Percentiles rank a stretch among this genome's conserved stretches.
phyloP scores from a whole-genome alignment of 2,888 invertebrate genomes.

The Lepidochrysops patricia region DNA sequence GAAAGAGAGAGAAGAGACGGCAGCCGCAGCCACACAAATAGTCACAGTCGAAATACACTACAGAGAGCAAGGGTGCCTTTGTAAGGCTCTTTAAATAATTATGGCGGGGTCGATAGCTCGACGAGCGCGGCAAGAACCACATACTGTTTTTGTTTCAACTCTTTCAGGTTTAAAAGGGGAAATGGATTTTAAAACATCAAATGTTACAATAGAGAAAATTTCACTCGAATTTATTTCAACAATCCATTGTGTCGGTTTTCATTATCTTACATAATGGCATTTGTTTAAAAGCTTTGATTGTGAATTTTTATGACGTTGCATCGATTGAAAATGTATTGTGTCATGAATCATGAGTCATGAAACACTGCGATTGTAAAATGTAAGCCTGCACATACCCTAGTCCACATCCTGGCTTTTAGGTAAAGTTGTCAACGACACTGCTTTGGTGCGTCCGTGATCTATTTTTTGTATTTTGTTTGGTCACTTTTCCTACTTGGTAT shows the following conservation, averaged over 20 bases:
- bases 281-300: neutral
- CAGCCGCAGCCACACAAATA: neutral
- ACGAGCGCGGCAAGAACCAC: constrained; percentile 20
- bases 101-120: constrained; percentile 13
- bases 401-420: too few species aligned
- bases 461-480: too few species aligned
- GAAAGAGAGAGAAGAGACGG: too few species aligned
- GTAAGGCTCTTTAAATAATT: constrained; percentile 13
- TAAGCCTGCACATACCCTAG: too few species aligned
- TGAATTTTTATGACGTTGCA: neutral
- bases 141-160: constrained; percentile 24
- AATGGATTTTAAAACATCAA: constrained; percentile 4
- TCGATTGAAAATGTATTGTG: neutral
- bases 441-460: too few species aligned
- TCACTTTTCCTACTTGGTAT: too few species aligned
- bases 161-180: constrained; percentile 13
- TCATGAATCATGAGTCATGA: too few species aligned
- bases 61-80: constrained; percentile 14
- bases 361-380: too few species aligned
- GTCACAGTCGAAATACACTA: neutral
- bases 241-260: neutral
- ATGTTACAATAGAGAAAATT: neutral
- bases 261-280: neutral
- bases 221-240: neutral
- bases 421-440: too few species aligned